A percentile compares a stretch with the other conserved stretches of the same genome.
Evolutionary conservation across 2,888 invertebrate genomes (phyloP).

Genomic region (Pterostichus niger): DNA sequence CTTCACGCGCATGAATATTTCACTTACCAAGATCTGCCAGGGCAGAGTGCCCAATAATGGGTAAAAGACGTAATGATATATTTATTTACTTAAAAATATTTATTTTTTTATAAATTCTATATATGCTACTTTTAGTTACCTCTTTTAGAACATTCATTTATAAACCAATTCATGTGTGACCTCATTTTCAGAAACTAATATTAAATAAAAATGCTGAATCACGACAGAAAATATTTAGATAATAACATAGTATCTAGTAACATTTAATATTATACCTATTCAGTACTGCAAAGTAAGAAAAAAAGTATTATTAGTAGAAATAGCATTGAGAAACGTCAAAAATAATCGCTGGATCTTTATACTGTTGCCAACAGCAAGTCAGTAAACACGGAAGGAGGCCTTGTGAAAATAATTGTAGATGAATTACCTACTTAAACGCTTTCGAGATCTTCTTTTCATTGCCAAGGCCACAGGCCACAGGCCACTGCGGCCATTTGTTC

Average conservation of each 20-base stretch:
- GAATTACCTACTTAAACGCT: conserved; percentile 47
- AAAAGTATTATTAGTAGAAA: conserved; percentile 12
- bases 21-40: too few relatives aligned
- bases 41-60: too few relatives aligned
- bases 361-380: conserved; percentile 12
- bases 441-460: conserved; percentile 44
- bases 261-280: conserved; percentile 2
- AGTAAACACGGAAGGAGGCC: conserved; percentile 5
- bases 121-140: too few relatives aligned
- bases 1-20: too few relatives aligned
- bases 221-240: not conserved
- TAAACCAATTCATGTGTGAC: conserved; percentile 1
- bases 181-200: not conserved
- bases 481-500: conserved; percentile 7
- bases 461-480: conserved; percentile 10
- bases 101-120: too few relatives aligned
- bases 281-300: not conserved
- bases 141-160: too few relatives aligned
- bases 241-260: not conserved
- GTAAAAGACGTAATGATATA: too few relatives aligned
- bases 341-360: conserved; percentile 15
- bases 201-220: conserved; percentile 17
- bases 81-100: too few relatives aligned
- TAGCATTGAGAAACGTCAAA: conserved; percentile 28
- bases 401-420: conserved; percentile 45